Conservation (phyloP, 2,888 invertebrate species). For the Melinaea marsaeus region DNA sequence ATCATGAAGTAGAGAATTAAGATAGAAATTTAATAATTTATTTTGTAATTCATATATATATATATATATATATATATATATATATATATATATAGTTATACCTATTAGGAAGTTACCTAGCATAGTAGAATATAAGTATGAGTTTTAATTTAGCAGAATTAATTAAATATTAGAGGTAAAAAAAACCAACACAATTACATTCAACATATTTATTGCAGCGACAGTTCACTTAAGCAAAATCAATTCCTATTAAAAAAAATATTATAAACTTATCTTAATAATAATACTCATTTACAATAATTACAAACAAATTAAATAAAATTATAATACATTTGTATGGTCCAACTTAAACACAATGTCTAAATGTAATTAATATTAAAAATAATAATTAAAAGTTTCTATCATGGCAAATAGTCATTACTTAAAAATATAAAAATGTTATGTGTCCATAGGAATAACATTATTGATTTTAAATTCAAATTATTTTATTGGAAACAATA, state of each 20-base stretch:
- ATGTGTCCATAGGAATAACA: too few species aligned
- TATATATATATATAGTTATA: too few species aligned
- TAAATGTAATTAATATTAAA: background rate
- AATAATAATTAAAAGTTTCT: conserved; percentile 1
- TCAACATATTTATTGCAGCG: conserved; percentile 22
- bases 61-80: too few species aligned
- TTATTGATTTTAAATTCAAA: too few species aligned
- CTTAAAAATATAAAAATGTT: background rate
- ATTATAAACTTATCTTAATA: conserved; percentile 11
- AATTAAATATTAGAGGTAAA: background rate
- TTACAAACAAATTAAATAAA: conserved; percentile 13
- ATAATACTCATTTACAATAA: conserved; percentile 20
- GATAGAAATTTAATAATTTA: too few species aligned
- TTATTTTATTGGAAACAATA: too few species aligned
- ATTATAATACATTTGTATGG: conserved; percentile 12
- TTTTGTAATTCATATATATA: too few species aligned
- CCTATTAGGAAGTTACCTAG: too few species aligned
- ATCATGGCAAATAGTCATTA: conserved; percentile 4
- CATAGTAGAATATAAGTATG: too few species aligned
- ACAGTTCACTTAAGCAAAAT: conserved; percentile 17
- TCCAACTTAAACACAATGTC: conserved; percentile 8
- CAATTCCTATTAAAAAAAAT: background rate
- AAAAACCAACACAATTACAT: conserved; percentile 8
- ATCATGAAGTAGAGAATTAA: too few species aligned
- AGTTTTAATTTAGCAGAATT: background rate